These are phyloP conservation scores for Autographa pulchrina DNA, from an alignment of 2,888 invertebrate species.

Conservation along the genomic window DNA sequence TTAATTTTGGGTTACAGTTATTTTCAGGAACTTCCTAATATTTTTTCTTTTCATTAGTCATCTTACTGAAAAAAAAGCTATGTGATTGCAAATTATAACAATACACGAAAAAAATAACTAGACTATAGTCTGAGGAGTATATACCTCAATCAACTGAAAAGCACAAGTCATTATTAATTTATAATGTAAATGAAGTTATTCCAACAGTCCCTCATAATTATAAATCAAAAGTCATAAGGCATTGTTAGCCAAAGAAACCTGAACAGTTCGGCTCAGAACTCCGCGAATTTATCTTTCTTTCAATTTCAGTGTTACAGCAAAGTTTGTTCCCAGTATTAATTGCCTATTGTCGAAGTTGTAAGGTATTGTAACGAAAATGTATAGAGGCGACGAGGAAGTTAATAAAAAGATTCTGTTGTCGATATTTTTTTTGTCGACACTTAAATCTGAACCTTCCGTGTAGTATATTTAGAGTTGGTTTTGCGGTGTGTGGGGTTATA, in stretches of 20 bases:
- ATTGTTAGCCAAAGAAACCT: constrained; percentile 57
- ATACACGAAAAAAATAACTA: no score
- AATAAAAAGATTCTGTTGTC: constrained; percentile 33
- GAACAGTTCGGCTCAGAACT: constrained; percentile 61
- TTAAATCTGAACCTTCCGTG: not conserved
- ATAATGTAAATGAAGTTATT: constrained; percentile 51
- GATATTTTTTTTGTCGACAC: not conserved
- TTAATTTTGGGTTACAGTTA: no score
- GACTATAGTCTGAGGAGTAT: no score
- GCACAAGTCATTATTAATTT: constrained; percentile 33
- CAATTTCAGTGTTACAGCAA: constrained; percentile 62
- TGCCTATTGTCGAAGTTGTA: constrained; percentile 66
- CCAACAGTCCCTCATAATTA: constrained; percentile 56
- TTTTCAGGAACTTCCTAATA: no score
- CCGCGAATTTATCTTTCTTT: constrained; percentile 72
- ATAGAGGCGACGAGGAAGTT: constrained; percentile 36
- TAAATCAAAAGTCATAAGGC: constrained; percentile 63
- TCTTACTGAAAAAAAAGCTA: no score
- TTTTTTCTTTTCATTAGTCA: no score
- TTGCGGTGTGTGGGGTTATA: constrained; percentile 7
- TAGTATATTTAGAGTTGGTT: no score
- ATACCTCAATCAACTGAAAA: no score
- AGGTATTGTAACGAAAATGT: constrained; percentile 49
- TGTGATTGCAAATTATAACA: no score
- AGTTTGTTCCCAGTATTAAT: constrained; percentile 68